A percentile compares a stretch with the other conserved stretches of the same genome.
phyloP scores from a whole-genome alignment of 2,888 invertebrate genomes.

The Amphipyra berbera region DNA sequence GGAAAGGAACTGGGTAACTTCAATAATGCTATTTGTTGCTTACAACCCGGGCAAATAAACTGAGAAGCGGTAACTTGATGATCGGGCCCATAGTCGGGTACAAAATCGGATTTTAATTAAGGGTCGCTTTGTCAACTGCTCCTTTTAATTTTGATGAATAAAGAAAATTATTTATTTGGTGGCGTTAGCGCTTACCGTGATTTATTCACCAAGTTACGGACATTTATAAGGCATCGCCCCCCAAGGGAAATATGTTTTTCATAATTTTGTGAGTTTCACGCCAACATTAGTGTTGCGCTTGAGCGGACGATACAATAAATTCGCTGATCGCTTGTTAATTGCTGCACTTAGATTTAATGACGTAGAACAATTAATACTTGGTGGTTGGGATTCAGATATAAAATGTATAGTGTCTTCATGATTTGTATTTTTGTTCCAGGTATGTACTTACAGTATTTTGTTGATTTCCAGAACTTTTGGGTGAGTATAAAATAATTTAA shows the following conservation, averaged over 20 bases:
- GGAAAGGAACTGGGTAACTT: conserved; percentile 59
- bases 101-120: conserved; percentile 86
- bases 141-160: conserved; percentile 89
- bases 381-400: neutral
- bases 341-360: conserved; percentile 21
- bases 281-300: conserved; percentile 68
- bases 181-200: conserved; percentile 84
- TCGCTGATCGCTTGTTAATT: conserved; percentile 48
- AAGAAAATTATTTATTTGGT: conserved; percentile 89
- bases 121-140: conserved; percentile 86
- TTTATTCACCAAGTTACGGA: conserved; percentile 83
- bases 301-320: conserved; percentile 57
- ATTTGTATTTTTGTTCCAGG: conserved; percentile 62
- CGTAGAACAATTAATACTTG: neutral
- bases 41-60: conserved; percentile 65
- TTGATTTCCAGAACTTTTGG: conserved; percentile 15
- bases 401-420: conserved; percentile 15
- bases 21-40: conserved; percentile 69
- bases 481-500: conserved; percentile 36
- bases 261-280: conserved; percentile 75
- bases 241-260: conserved; percentile 80
- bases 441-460: conserved; percentile 54
- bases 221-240: conserved; percentile 77
- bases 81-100: conserved; percentile 70
- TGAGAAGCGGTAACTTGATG: conserved; percentile 50